Percentiles rank a stretch among this genome's conserved stretches.
These are phyloP conservation scores for Synergus gifuensis DNA, from an alignment of 2,888 invertebrate genomes.

Conservation along the genomic window DNA sequence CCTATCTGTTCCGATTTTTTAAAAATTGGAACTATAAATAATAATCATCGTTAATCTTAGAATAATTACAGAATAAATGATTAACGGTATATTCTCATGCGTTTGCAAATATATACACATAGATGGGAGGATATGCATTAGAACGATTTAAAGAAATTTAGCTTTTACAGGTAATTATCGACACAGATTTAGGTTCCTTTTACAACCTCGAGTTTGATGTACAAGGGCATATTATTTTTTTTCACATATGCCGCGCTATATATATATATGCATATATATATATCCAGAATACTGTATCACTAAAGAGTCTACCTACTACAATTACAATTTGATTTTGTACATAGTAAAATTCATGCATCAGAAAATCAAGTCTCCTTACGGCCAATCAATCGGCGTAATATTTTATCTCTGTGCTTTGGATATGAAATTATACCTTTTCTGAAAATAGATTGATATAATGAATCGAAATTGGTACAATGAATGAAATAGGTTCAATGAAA, in stretches of 20 bases:
- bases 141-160: conserved; percentile 64
- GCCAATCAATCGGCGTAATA: conserved; percentile 43
- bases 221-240: conserved; percentile 47
- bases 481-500: conserved; percentile 45
- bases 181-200: conserved; percentile 63
- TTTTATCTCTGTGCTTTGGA: conserved; percentile 15
- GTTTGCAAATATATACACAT: conserved; percentile 76
- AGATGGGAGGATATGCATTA: conserved; percentile 74
- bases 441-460: conserved; percentile 42
- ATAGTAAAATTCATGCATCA: conserved; percentile 66
- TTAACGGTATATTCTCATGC: conserved; percentile 65
- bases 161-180: conserved; percentile 66
- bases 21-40: conserved; percentile 62
- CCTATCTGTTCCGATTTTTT: conserved; percentile 51
- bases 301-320: conserved; percentile 68
- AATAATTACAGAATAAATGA: conserved; percentile 63
- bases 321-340: conserved; percentile 73
- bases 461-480: conserved; percentile 47
- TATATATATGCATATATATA: conserved; percentile 49
- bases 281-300: conserved; percentile 70
- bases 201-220: conserved; percentile 71
- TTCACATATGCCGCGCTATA: conserved; percentile 58
- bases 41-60: conserved; percentile 57
- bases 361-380: conserved; percentile 59
- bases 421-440: conserved; percentile 41